Evolutionary conservation across 2,888 invertebrate species (phyloP), one percentile per base, ranked within the genome.

Genomic region (Kryphioiulus occultus): DNA sequence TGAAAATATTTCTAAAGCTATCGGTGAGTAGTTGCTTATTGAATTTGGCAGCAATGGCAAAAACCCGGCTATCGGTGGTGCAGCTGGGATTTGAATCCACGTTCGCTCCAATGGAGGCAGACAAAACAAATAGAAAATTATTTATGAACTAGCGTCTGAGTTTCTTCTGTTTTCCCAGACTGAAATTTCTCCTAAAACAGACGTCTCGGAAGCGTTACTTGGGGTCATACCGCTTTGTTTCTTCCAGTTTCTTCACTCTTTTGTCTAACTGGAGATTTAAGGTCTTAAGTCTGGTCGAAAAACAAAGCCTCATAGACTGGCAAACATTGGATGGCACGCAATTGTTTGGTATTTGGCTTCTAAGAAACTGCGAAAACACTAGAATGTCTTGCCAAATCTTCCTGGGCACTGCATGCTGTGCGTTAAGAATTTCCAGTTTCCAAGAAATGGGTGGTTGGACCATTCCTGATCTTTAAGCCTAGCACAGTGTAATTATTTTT

Each of bases 111-210:
- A 78, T 30, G 78, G 78, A 78, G 78, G 78, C 78, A 78, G 78
- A 78, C 78, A 78, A 78, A 78, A 78, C 78, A 78, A 78, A 78
- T 78, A 78, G 78, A 78, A 78, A 78, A 78, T 78, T 78, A 78
- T 78, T 78, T 78, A 78, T 78, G 78, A 78, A 78, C 78, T 78
- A 30, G 78, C 78, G 78, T 78, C 78, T 78, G 78, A 78, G 78
- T 78, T 78, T 78, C 78, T 78, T 78, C 78, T 78, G 78, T 78
- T 78, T 78, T 78, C 78, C 78, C 78, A 78, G 78, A 78, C 78
- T 78, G 78, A 30, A 78, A 78, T 78, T 78, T 78, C 78, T 78
- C 78, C 78, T 78, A 17, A 78, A 78, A 78, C 78, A 78, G 78
- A 78, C 78, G 78, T 78, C 78, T 78, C 78, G 78, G 78, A 78